Evolutionary conservation across 2,888 invertebrate genomes (phyloP), one percentile per base, ranked within the genome.

Genomic region (Scrobipalpa atriplicella): DNA sequence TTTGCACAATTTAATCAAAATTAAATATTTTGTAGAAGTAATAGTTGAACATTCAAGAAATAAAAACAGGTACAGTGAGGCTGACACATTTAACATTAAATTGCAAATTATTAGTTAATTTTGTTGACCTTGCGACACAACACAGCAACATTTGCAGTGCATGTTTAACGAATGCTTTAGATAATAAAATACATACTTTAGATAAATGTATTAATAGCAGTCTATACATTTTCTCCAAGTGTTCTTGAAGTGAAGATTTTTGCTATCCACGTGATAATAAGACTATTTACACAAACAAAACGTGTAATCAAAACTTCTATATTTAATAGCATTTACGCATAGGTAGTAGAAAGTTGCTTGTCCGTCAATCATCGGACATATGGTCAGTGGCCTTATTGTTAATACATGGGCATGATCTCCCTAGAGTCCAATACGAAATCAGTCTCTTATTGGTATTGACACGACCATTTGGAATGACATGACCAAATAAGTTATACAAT

Each of bases 51-150:
- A 47, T 47, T n/a, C 5, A 13, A 47, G 6, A 47, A 52, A 18
- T 52, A n/a, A 1, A 16, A 16, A 5, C 8, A 52, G 16, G 52
- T 18, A 52, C 18, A 61, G 2, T 21, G 21, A 13, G 51, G 54
- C 66, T 68, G 70, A 69, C 65, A 68, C 68, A 72, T 63, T 68
- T 62, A 16, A 60, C 56, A 65, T 56, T 58, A 65, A 65, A 58
- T 62, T 66, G 67, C 64, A 69, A 65, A 72, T 73, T 71, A 73
- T 71, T 70, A 65, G 71, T 75, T 79, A 83, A 86, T 84, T 82
- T 78, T 77, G 78, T 82, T 81, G 81, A 78, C 87, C 84, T 85
- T 84, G 81, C 29, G 51, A 52, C 62, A 67, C 69, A 71, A 75
- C n/a, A 74, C 70, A 75, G 72, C 69, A 63, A 65, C 66, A 62